These are phyloP conservation scores for Sylvilagus floridanus DNA, from an alignment of 2,797 vertebrate genomes.

Conservation along the genomic window DNA sequence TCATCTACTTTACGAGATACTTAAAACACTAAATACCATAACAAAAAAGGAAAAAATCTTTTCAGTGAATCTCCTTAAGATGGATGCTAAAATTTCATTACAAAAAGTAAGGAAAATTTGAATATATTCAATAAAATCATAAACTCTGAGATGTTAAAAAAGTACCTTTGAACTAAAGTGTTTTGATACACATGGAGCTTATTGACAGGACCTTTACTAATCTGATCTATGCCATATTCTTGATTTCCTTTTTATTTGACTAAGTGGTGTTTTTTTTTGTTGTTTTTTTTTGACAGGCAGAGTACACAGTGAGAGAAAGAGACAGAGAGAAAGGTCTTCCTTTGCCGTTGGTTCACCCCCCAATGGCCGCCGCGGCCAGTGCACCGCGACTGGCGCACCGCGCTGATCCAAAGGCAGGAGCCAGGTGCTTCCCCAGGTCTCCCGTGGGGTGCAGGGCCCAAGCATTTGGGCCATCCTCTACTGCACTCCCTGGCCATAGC, in stretches of 20 bases:
- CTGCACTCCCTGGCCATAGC: too few species aligned
- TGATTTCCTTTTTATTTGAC: constrained; percentile 22
- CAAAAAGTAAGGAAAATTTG: constrained; percentile 4
- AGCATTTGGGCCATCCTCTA: too few species aligned
- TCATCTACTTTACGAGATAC: background rate
- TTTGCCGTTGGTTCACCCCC: too few species aligned
- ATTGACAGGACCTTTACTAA: background rate
- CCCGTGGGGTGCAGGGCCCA: too few species aligned
- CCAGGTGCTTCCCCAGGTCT: too few species aligned
- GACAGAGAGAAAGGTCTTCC: too few species aligned
- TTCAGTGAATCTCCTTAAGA: constrained; percentile 24
- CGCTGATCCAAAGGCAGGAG: too few species aligned
- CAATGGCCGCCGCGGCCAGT: too few species aligned
- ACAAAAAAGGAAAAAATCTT: constrained; percentile 20
- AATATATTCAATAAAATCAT: constrained; percentile 42
- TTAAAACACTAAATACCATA: background rate
- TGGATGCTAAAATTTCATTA: constrained; percentile 17
- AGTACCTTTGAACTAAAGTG: background rate
- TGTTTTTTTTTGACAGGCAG: too few species aligned
- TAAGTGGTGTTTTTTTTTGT: background rate
- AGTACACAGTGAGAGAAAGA: too few species aligned
- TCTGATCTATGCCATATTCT: background rate
- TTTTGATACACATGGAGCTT: constrained; percentile 13
- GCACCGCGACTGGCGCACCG: too few species aligned
- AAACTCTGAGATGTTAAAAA: background rate